A percentile compares a stretch with the other conserved stretches of the same genome.
Evolutionary conservation across 2,113 vertebrate species (phyloP).

Genomic region (Leucosticte australis): DNA sequence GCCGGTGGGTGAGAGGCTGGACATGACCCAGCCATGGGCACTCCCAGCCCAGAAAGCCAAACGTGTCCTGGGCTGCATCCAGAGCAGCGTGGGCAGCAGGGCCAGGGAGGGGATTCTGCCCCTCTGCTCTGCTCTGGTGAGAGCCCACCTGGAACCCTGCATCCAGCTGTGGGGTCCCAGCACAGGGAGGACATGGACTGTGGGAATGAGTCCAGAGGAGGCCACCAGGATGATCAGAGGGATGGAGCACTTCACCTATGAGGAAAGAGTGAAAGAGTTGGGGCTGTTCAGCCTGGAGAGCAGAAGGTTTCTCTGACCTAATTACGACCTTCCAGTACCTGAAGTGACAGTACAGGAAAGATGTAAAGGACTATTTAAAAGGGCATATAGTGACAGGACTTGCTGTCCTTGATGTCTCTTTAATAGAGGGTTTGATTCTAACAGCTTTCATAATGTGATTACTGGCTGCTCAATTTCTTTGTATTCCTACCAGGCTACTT

Average conservation of each 20-base stretch:
- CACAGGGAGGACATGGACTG: fast-evolving
- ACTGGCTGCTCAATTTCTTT: not conserved
- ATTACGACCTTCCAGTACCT: not conserved
- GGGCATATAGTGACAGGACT: not conserved
- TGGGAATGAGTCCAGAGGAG: fast-evolving
- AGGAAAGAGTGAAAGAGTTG: not conserved
- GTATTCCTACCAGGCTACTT: not conserved
- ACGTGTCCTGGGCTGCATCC: not conserved
- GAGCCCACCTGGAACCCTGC: not conserved
- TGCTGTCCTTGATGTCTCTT: not conserved
- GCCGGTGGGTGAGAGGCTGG: not conserved
- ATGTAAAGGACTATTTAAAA: not conserved
- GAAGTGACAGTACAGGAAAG: not conserved
- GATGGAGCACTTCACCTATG: not conserved
- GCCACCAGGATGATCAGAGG: fast-evolving
- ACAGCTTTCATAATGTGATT: not conserved
- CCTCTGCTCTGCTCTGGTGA: not conserved
- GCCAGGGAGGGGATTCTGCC: not conserved
- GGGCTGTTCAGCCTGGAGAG: not conserved
- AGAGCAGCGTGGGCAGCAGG: not conserved
- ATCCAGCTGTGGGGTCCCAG: not conserved
- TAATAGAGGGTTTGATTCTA: not conserved
- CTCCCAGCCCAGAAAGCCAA: not conserved
- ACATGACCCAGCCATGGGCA: not conserved
- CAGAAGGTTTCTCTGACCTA: not conserved